Evolutionary conservation across 2,888 invertebrate genomes (phyloP).

Genomic region (Philonicus albiceps): DNA sequence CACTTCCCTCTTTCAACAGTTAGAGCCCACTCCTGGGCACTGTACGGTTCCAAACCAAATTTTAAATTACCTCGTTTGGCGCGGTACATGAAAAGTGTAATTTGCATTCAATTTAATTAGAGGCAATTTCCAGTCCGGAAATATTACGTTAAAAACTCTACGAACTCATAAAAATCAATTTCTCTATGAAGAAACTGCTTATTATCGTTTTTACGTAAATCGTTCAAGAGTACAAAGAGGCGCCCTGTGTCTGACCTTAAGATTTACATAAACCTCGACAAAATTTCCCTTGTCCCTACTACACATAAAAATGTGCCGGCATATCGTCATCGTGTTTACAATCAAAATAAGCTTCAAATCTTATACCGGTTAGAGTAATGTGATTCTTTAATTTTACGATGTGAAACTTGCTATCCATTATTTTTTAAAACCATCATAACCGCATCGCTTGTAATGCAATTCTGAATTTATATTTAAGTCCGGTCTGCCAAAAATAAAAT

Average conservation of each 20-base stretch:
- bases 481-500: background rate
- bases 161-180: background rate
- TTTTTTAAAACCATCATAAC: background rate
- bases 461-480: background rate
- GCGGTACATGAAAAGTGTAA: background rate
- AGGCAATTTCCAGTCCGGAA: background rate
- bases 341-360: background rate
- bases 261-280: background rate
- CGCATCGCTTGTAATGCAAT: background rate
- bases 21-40: background rate
- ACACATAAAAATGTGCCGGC: background rate
- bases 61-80: background rate
- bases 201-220: background rate
- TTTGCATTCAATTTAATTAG: background rate
- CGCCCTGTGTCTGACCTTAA: background rate
- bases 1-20: background rate
- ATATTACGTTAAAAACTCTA: background rate
- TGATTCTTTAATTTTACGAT: background rate
- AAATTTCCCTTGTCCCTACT: background rate
- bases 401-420: background rate
- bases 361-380: background rate
- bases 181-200: background rate
- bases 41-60: background rate
- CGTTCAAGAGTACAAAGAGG: background rate
- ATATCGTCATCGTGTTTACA: background rate